These are phyloP conservation scores for Drosophila carrolli DNA, from an alignment of 1,140 invertebrate species.

Conservation along the genomic window DNA sequence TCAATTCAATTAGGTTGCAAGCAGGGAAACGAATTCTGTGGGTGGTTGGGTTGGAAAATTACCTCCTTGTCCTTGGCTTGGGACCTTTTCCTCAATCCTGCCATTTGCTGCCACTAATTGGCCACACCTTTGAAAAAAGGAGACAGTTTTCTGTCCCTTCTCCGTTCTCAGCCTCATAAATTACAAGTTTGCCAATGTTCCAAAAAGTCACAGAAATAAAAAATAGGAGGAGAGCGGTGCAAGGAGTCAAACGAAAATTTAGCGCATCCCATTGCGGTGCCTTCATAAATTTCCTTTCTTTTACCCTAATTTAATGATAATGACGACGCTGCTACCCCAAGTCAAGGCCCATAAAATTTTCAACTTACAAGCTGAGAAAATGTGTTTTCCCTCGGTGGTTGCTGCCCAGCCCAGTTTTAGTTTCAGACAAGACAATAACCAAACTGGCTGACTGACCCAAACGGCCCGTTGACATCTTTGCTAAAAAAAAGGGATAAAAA, in stretches of 20 bases:
- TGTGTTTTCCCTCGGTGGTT: conserved; percentile 53
- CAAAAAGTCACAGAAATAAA: conserved; percentile 38
- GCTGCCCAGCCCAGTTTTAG: conserved; percentile 45
- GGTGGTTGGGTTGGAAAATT: conserved; percentile 48
- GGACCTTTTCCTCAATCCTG: conserved; percentile 19
- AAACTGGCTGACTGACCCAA: conserved; percentile 46
- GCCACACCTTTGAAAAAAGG: conserved; percentile 51
- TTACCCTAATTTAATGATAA: conserved; percentile 74
- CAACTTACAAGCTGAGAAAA: conserved; percentile 82
- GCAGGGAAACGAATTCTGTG: conserved; percentile 22
- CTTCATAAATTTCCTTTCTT: conserved; percentile 71
- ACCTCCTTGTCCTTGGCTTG: conserved; percentile 28
- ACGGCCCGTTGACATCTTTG: conserved; percentile 42
- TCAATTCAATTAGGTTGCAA: conserved; percentile 76
- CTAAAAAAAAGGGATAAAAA: conserved; percentile 61
- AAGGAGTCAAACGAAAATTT: conserved; percentile 68
- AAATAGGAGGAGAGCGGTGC: conserved; percentile 15
- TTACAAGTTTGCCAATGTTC: conserved; percentile 68
- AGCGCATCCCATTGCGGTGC: conserved; percentile 72
- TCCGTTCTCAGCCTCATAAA: conserved; percentile 75
- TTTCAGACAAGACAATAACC: conserved; percentile 48
- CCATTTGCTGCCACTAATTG: conserved; percentile 78
- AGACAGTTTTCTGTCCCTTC: conserved; percentile 29
- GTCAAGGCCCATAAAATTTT: conserved; percentile 75
- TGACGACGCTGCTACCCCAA: conserved; percentile 65